Evolutionary conservation across 2,888 invertebrate genomes (phyloP).

Genomic region (Sarcophaga carnaria): DNA sequence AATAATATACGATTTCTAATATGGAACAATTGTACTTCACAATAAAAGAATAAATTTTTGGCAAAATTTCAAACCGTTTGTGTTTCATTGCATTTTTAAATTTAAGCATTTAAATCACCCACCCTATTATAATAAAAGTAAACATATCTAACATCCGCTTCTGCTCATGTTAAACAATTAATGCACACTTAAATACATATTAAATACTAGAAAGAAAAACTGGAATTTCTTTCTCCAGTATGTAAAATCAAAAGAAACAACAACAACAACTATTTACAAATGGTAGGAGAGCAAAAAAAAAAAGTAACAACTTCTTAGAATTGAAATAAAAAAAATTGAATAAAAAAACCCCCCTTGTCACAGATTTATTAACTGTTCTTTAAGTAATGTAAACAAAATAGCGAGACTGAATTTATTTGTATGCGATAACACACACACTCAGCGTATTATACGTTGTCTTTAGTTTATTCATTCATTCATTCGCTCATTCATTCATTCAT

Average conservation of each 20-base stretch:
- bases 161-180: conserved; percentile 42
- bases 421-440: conserved; percentile 9
- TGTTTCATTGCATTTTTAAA: too few relatives aligned
- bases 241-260: conserved; percentile 51
- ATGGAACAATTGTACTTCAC: too few relatives aligned
- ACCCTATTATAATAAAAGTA: neutral
- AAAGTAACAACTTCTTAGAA: conserved; percentile 59
- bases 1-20: too few relatives aligned
- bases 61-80: too few relatives aligned
- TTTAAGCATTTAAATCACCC: too few relatives aligned
- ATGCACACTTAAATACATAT: conserved; percentile 9
- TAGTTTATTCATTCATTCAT: neutral
- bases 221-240: conserved; percentile 29
- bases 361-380: conserved; percentile 51
- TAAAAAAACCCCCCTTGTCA: conserved; percentile 22
- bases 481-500: conserved; percentile 1
- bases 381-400: neutral
- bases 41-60: too few relatives aligned
- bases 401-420: neutral
- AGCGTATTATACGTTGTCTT: neutral
- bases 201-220: neutral
- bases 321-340: conserved; percentile 47
- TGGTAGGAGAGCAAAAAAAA: neutral
- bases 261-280: neutral
- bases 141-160: conserved; percentile 58